These are phyloP conservation scores for Capreolus pygargus DNA, from an alignment of 2,113 vertebrate species.

Conservation along the genomic window DNA sequence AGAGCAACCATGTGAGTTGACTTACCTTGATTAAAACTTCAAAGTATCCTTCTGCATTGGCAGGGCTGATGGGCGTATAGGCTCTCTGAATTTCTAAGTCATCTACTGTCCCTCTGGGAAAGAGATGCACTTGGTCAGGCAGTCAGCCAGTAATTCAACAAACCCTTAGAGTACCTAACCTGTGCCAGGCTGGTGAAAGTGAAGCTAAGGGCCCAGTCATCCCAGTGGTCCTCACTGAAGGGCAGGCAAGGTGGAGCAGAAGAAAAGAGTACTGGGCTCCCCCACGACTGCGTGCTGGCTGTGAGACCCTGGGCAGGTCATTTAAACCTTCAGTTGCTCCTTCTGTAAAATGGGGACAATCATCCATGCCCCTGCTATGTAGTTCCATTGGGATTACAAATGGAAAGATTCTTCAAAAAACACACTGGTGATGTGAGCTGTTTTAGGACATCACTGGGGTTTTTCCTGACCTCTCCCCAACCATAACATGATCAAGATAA, in stretches of 20 bases:
- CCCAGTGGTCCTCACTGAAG: background rate
- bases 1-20: background rate
- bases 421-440: background rate
- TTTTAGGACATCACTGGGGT: background rate
- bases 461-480: background rate
- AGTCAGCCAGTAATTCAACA: conserved; percentile 16
- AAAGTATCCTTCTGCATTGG: conserved; percentile 82
- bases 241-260: background rate
- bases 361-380: background rate
- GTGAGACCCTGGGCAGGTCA: background rate
- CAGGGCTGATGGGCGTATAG: conserved; percentile 83
- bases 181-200: background rate
- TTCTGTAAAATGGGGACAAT: background rate
- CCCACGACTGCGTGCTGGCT: background rate
- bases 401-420: background rate
- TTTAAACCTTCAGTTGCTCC: background rate
- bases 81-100: conserved; percentile 86
- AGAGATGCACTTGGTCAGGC: conserved; percentile 26
- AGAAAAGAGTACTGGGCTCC: background rate
- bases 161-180: background rate
- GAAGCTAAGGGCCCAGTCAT: background rate
- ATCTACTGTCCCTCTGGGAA: conserved; percentile 80
- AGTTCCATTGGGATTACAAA: background rate
- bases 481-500: background rate
- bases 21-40: conserved; percentile 88